Evolutionary conservation across 2,888 invertebrate genomes (phyloP), one percentile per base, ranked within the genome.

Genomic region (Hyles lineata): DNA sequence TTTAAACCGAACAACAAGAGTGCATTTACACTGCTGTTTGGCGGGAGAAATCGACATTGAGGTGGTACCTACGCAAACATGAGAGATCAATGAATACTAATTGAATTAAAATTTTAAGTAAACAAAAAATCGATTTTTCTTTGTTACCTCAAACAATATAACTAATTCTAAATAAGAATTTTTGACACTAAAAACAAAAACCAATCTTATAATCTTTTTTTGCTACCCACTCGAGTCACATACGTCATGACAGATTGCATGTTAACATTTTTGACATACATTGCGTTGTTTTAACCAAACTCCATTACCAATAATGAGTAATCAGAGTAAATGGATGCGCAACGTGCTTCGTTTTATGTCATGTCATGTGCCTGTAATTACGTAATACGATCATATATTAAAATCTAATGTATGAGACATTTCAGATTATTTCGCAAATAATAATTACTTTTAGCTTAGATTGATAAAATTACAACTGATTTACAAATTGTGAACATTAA

Each of bases 241-340:
- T 15, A 11, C 23, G 23, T 25, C 60, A 23, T 25, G 32, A 8
- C 35, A 21, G 8, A 32, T 32, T 32, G 17, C 32, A 19, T 63
- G 19, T 35, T 25, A 7, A 67, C 23, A 50, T 62, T 62, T 52
- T 32, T 52, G 2, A n/a, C 7, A 1, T 61, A 71, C 50, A 71
- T n/a, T 25, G 29, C 58, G 17, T 50, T 23, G 11, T 71, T 60
- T 50, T 61, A 61, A 35, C 72, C 23, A 58, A 72, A 58, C 23
- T 84, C 86, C 87, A 89, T 88, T 89, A 87, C 78, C 78, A 74
- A 77, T 85, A 86, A 90, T 89, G 86, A 85, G 79, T 86, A 89
- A 90, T 90, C 89, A 87, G 78, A 80, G 82, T 79, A 87, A 89
- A 89, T 90, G 89, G 88, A 82, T 78, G 77, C 81, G 78, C 79